A percentile compares a stretch with the other conserved stretches of the same genome.
Conservation (phyloP, 1,140 invertebrate species). For the Pogonomyrmex californicus region DNA sequence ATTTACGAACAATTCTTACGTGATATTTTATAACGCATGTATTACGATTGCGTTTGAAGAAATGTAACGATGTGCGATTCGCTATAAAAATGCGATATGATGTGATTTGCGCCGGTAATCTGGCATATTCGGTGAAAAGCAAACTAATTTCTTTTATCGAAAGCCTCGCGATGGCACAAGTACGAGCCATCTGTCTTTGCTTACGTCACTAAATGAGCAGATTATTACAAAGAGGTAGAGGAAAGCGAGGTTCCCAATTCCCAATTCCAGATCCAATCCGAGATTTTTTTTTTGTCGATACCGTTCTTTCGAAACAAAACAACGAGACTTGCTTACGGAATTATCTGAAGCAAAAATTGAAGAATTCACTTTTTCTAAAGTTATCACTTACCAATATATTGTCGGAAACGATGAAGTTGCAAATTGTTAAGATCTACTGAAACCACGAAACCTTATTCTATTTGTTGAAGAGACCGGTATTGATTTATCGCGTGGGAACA, state of each 20-base stretch:
- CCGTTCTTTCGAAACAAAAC: conserved; percentile 31
- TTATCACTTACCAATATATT: not conserved
- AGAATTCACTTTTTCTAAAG: not conserved
- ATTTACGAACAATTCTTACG: not conserved
- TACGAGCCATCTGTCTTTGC: conserved; percentile 71
- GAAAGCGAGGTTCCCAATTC: conserved; percentile 75
- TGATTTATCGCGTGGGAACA: not conserved
- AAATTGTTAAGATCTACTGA: not conserved
- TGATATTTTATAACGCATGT: not conserved
- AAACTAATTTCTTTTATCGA: conserved; percentile 27
- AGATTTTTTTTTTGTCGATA: conserved; percentile 57
- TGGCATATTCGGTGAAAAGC: conserved; percentile 33
- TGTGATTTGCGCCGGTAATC: conserved; percentile 11
- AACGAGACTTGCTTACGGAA: not conserved
- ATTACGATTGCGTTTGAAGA: not conserved
- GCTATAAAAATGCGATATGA: not conserved
- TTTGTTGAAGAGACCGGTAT: not conserved
- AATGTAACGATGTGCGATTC: not conserved
- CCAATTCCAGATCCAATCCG: conserved; percentile 44
- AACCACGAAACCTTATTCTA: not conserved
- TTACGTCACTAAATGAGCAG: conserved; percentile 75
- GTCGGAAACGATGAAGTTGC: not conserved
- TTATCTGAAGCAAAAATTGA: conserved; percentile 30
- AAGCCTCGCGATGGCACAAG: conserved; percentile 41
- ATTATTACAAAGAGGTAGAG: conserved; percentile 74